Evolutionary conservation across 1,140 invertebrate genomes (phyloP).

Genomic region (Cecropterus lyciades): DNA sequence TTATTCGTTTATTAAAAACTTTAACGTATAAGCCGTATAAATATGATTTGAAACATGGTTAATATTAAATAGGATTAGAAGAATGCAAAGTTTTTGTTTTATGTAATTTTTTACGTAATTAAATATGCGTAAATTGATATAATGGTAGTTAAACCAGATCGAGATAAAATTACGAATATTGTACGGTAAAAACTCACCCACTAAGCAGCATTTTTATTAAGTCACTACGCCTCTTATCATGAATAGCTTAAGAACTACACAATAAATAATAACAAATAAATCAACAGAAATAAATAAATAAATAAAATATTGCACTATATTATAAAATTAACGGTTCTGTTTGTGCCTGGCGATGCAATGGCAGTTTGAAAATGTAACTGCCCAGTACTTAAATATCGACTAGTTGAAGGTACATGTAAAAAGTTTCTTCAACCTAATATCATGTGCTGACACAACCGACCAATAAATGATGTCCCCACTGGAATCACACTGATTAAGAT

Average conservation of each 20-base stretch:
- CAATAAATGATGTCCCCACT: no score
- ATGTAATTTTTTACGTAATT: background rate
- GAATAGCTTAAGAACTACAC: slow-evolving; percentile 43
- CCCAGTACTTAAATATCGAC: slow-evolving; percentile 15
- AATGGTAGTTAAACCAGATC: background rate
- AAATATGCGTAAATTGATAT: background rate
- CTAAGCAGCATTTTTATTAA: slow-evolving; percentile 56
- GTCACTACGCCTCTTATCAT: slow-evolving; percentile 47
- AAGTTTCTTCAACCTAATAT: slow-evolving; percentile 8
- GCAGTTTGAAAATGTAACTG: slow-evolving; percentile 45
- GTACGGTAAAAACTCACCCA: slow-evolving; percentile 51
- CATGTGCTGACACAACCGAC: slow-evolving; percentile 1
- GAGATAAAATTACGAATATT: background rate
- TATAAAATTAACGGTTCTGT: slow-evolving; percentile 47
- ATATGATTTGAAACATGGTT: no score
- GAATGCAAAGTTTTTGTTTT: background rate
- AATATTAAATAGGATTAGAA: background rate
- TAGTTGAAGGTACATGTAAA: slow-evolving; percentile 48
- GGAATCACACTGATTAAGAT: no score
- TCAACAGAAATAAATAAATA: slow-evolving; percentile 25
- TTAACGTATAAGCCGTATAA: no score
- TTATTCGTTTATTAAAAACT: no score
- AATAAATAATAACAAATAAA: slow-evolving; percentile 37
- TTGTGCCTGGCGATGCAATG: slow-evolving; percentile 63
- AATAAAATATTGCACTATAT: slow-evolving; percentile 40